Conservation (phyloP, 2,888 invertebrate species). For the Xylota sylvarum region DNA sequence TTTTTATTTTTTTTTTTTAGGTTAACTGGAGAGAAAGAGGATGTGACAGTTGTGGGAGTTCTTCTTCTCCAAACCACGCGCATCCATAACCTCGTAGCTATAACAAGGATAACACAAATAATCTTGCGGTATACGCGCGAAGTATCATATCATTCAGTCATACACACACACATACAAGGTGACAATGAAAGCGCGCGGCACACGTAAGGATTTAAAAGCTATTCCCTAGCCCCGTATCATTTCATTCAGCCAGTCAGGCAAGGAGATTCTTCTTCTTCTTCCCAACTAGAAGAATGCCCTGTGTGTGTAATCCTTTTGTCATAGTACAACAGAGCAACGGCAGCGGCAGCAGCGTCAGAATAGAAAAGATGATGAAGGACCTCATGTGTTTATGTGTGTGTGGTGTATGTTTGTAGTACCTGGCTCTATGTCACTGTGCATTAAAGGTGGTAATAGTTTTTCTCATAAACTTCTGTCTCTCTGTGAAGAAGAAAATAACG, state of each 20-base stretch:
- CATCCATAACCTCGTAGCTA: slow-evolving; percentile 16
- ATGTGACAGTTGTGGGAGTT: slow-evolving; percentile 5
- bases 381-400: slow-evolving; percentile 4
- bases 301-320: slow-evolving; percentile 68
- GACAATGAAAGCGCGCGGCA: slow-evolving; percentile 26
- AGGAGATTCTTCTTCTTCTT: slow-evolving; percentile 21
- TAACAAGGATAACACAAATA: slow-evolving; percentile 69
- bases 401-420: neutral
- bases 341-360: neutral
- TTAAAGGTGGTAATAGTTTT: slow-evolving; percentile 71
- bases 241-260: slow-evolving; percentile 22
- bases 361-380: slow-evolving; percentile 48
- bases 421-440: slow-evolving; percentile 29
- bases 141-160: slow-evolving; percentile 29
- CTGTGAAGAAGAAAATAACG: slow-evolving; percentile 39
- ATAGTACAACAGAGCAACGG: slow-evolving; percentile 6
- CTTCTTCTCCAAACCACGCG: neutral
- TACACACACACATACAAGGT: neutral
- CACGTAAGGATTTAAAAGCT: slow-evolving; percentile 67
- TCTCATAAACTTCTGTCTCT: slow-evolving; percentile 63
- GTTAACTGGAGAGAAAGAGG: slow-evolving; percentile 8
- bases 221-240: slow-evolving; percentile 50
- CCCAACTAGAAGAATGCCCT: slow-evolving; percentile 43
- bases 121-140: slow-evolving; percentile 50
- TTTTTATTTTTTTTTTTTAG: too few species aligned